Evolutionary conservation across 2,113 vertebrate species (phyloP).

Genomic region (Candoia aspera): DNA sequence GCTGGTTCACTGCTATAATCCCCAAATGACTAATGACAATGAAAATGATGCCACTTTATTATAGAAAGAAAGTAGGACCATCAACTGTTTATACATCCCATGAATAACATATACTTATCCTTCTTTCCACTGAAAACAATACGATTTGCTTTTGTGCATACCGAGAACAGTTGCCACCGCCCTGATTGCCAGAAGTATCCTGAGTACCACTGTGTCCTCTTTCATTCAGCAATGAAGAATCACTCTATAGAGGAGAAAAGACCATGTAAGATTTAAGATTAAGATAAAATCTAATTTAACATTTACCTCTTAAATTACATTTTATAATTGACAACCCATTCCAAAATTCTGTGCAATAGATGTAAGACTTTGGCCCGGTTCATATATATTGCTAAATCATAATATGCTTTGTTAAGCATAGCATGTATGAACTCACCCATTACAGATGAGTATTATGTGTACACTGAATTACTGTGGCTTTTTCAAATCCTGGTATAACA

Average conservation of each 20-base stretch:
- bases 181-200: slow-evolving; percentile 21
- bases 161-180: slow-evolving; percentile 32
- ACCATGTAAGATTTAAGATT: neutral
- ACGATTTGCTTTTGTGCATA: slow-evolving; percentile 37
- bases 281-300: neutral
- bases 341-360: neutral
- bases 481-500: neutral
- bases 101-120: neutral
- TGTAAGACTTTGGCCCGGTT: neutral
- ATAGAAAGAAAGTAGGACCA: neutral
- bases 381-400: neutral
- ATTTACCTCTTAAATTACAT: slow-evolving; percentile 17
- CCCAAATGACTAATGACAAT: neutral
- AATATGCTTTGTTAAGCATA: neutral
- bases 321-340: neutral
- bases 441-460: neutral
- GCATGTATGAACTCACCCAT: neutral
- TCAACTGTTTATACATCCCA: neutral
- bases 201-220: slow-evolving; percentile 31
- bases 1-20: neutral
- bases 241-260: slow-evolving; percentile 37
- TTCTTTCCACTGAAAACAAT: neutral
- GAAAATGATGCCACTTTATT: neutral
- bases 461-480: neutral
- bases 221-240: neutral